These are phyloP conservation scores for Phalacrocorax carbo DNA, from an alignment of 2,113 vertebrate species.

Conservation along the genomic window DNA sequence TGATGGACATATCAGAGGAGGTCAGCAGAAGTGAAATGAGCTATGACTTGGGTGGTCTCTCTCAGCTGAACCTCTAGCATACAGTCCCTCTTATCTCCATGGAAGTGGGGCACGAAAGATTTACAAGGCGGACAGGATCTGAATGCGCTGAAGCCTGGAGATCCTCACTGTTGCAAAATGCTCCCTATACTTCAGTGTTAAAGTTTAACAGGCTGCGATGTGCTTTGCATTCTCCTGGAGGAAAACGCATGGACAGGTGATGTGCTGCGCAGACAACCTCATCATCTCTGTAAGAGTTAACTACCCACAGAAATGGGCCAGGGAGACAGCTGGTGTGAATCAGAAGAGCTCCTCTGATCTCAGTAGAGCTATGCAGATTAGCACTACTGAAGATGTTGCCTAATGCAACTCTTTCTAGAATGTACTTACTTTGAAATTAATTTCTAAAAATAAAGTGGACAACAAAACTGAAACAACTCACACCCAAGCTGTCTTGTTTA, in stretches of 20 bases:
- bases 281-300: neutral
- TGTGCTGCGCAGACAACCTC: neutral
- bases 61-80: constrained; percentile 4
- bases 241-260: neutral
- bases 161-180: constrained; percentile 5
- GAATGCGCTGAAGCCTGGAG: neutral
- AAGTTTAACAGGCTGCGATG: neutral
- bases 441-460: neutral
- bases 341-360: neutral
- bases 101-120: constrained; percentile 45
- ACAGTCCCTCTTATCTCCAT: constrained; percentile 52
- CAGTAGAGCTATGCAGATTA: neutral
- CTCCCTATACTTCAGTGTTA: neutral
- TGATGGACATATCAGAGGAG: constrained; percentile 49
- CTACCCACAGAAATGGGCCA: neutral
- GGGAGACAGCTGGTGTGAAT: neutral
- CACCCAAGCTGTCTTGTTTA: neutral
- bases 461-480: neutral
- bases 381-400: neutral
- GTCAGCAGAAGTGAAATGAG: constrained; percentile 50
- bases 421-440: neutral
- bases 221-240: neutral
- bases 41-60: constrained; percentile 66
- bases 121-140: constrained; percentile 31
- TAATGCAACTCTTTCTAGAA: neutral